These are phyloP conservation scores for Ophthalmolycus amberensis DNA, from an alignment of 2,113 vertebrate genomes.

Conservation along the genomic window DNA sequence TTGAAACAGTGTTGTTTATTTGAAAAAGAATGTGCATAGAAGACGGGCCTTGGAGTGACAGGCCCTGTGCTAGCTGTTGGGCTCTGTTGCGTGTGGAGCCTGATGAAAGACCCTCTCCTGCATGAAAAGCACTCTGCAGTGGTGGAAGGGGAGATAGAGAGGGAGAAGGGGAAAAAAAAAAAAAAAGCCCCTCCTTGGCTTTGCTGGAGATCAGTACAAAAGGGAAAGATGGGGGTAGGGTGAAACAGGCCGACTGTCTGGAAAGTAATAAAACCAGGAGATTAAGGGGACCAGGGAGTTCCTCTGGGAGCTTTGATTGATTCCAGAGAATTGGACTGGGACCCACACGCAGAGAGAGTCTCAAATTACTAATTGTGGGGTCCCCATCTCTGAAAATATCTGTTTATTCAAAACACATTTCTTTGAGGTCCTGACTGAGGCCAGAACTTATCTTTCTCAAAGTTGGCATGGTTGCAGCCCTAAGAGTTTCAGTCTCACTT, in stretches of 20 bases:
- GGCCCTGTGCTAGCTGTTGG: conserved; percentile 59
- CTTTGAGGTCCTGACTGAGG: conserved; percentile 55
- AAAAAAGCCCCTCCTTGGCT: conserved; percentile 77
- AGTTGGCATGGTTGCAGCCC: conserved; percentile 37
- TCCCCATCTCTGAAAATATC: conserved; percentile 79
- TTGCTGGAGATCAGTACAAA: conserved; percentile 85
- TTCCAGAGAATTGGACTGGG: conserved; percentile 84
- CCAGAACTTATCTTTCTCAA: conserved; percentile 49
- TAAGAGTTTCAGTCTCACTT: conserved; percentile 17
- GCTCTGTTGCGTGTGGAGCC: conserved; percentile 73
- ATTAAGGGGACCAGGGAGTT: conserved; percentile 84
- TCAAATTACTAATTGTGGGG: conserved; percentile 86
- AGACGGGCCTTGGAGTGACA: conserved; percentile 52
- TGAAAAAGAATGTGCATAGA: conserved; percentile 39
- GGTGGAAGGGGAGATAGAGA: conserved; percentile 68
- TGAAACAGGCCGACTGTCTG: conserved; percentile 83
- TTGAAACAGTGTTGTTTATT: conserved; percentile 36
- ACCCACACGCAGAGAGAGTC: conserved; percentile 78
- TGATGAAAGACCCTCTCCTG: conserved; percentile 82
- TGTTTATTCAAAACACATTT: conserved; percentile 83
- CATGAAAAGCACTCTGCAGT: conserved; percentile 81
- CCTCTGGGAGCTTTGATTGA: conserved; percentile 86
- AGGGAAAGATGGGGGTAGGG: conserved; percentile 84
- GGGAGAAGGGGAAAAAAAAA: conserved; percentile 36
- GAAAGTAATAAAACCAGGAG: conserved; percentile 89